Base-by-base conservation (phyloP, 2,888 invertebrate species). In the Sesia bembeciformis region DNA sequence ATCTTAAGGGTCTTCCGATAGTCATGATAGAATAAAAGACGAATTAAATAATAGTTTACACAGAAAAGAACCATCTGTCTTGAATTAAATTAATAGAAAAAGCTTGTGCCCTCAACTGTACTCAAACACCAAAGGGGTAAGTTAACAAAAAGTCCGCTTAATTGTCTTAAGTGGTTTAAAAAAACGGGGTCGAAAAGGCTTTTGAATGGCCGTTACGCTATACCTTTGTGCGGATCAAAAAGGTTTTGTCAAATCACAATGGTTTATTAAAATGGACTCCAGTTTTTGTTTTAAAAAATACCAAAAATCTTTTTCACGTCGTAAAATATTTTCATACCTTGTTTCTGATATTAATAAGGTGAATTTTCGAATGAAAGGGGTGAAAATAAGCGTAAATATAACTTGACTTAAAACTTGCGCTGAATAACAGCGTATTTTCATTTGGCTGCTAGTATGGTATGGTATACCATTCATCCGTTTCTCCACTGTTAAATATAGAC, bases 101-200 rank as follows among this genome's bases (percentile, higher is more conserved):
- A 46, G 7, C 46, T 46, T 46, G 3, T 46, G 46, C 3, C 46
- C 8, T 4, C 46, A 23, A 4, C 46, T 46, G 46, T 46, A 46
- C 46, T 23, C 46, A 8, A 46, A 46, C 46, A 46, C 50, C 50
- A 50, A 50, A 50, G 50, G 50, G 50, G 50, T 50, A 50, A 38
- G 50, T 39, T 50, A 50, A 52, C 52, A 74, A 77, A 68, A 75
- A 76, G 53, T 23, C 66, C 23, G 63, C 65, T 75, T 78, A 79
- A 81, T 82, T 81, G 80, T 82, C 76, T 78, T 77, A 77, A 79
- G 78, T 76, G 80, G 65, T 72, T 63, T 63, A 67, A 70, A 77
- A 76, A 75, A 70, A 50, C 49, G 40, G 49, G 62, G 67, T 68
- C 63, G 60, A 63, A 65, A 67, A 67, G 57, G 51, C 63, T 62